Conservation (phyloP, 2,113 vertebrate species). For the Sceloporus undulatus region DNA sequence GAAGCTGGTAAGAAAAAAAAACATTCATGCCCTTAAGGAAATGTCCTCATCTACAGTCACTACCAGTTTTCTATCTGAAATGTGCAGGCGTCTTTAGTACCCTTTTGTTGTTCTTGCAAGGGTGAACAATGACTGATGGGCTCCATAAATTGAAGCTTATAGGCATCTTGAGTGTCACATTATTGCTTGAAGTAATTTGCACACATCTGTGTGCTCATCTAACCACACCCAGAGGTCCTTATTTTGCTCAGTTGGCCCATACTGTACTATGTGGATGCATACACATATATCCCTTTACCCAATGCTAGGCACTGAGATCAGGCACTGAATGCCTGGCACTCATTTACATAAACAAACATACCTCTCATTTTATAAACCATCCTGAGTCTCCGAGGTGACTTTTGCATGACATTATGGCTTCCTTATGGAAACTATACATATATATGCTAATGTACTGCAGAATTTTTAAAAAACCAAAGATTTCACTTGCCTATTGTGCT, state of each 20-base stretch:
- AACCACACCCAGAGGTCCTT: conserved; percentile 39
- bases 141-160: conserved; percentile 29
- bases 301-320: conserved; percentile 27
- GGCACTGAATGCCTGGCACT: conserved; percentile 36
- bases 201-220: conserved; percentile 38
- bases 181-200: conserved; percentile 34
- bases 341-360: conserved; percentile 54
- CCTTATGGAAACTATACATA: conserved; percentile 44
- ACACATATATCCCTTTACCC: conserved; percentile 16
- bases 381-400: conserved; percentile 46
- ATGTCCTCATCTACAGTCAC: conserved; percentile 18
- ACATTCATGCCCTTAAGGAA: conserved; percentile 19
- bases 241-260: conserved; percentile 45
- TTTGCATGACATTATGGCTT: conserved; percentile 32
- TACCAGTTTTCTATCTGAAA: conserved; percentile 17
- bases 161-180: conserved; percentile 29
- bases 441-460: conserved; percentile 43
- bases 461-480: conserved; percentile 36
- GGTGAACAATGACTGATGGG: conserved; percentile 7
- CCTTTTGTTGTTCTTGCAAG: conserved; percentile 17
- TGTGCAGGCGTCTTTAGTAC: conserved; percentile 36
- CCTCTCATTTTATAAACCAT: conserved; percentile 41
- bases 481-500: conserved; percentile 48
- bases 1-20: neutral
- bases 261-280: neutral